Evolutionary conservation across 64 coral and sea anemone species (phyloP), one percentile per base, ranked within the genome.

Genomic region (Orbicella faveolata): DNA sequence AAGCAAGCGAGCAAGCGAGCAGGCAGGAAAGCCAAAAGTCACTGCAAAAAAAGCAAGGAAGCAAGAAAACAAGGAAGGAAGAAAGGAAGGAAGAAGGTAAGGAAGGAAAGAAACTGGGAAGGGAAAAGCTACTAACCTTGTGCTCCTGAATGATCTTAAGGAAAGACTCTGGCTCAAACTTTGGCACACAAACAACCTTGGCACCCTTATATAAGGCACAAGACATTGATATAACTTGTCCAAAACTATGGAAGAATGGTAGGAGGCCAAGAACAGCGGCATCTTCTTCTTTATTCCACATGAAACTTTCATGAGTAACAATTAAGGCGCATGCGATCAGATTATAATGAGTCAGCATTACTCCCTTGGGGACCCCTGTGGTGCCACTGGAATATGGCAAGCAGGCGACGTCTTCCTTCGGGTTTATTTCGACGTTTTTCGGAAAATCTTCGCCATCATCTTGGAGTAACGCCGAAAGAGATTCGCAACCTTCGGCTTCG

Each of bases 331-430:
- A 48, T 48, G 86, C 61, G 13, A 90, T 82, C 18, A 90, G 70
- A 67, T 92, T 95, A 34, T 89, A 95, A 91, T 95, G 94, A 19
- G 94, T 95, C 14, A 95, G 25, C 94, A 95, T 95, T 23, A 95
- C 94, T 48, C 94, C 94, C 37, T 95, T 95, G 7, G 90, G 90
- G n/a, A 88, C 33, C 34, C 94, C 94, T 16, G 90, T 95, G 3
- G 94, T 95, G 1, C 94, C 94, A 89, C 94, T 95, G 41, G 94
- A 95, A 69, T 95, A 95, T 0, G 89, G 78, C n/a, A 95, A 57
- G 14, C 87, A 64, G 63, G 84, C 90, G 13, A 95, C 34, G 88
- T 95, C 94, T 23, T 95, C 89, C 68, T 92, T 95, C 20, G 78
- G 34, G 81, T 92, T 92, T 2, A 83, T 70, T 83, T 66, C 69